Base-by-base conservation (phyloP, 2,113 vertebrate species). In the Laticauda laticaudata region DNA sequence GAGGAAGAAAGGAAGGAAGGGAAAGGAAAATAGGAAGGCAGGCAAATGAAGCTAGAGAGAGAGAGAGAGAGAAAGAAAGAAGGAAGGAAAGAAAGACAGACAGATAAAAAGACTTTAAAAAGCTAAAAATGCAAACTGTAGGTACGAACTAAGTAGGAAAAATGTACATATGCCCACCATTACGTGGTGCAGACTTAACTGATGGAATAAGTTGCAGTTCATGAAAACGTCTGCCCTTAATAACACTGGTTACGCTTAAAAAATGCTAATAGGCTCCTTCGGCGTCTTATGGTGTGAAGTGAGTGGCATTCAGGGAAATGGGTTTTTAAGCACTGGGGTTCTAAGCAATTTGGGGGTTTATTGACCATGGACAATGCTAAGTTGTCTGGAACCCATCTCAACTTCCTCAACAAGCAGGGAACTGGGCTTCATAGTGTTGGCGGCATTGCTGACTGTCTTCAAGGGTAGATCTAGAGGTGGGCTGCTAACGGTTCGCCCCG, bases 31-130 rank as follows among this genome's bases (percentile, higher is more conserved):
- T 23, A 43, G 21, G 85, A 86, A 43, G 3, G 43, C 23, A 24
- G 5, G 15, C 2, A 1, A 21, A 18, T 2, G 10, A 7, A n/a
- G 4, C 4, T 15, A 4, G 11, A 55, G 5, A 81, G n/a, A 11
- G 6, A 34, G 34, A 5, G 20, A 39, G 15, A 11, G 18, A 15
- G 15, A 15, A 43, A 43, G 75, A 11, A 85, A 0, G n/a, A 3
- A 21, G 1, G 18, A 21, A 21, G 0, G 55, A 21, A 6, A 57
- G 20, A 21, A 0, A 21, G 21, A 56, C 4, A 20, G 55, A 23
- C 6, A 57, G 2, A 7, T 9, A 12, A 11, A 12, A n/a, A n/a
- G 9, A 61, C 24, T 29, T 61, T 5, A n/a, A 64, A n/a, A 12
- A 2, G 14, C n/a, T 34, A 34, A 34, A 34, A 69, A 34, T 15